These are phyloP conservation scores for Ianthella basta DNA, from an alignment of 37 sponge, comb jelly and placozoan species.

Conservation along the genomic window DNA sequence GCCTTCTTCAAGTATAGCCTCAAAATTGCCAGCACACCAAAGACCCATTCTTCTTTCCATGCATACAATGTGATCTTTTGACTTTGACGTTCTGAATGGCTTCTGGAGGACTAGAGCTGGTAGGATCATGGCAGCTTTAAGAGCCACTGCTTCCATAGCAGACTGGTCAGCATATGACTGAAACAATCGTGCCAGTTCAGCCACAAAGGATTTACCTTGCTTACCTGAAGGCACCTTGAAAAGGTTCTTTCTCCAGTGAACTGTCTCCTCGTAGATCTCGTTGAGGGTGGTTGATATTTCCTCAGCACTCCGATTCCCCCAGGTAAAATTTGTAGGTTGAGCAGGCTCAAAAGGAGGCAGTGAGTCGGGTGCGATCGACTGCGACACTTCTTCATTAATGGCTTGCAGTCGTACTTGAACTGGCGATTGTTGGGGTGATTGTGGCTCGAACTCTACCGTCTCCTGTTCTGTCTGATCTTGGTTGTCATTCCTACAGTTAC, in stretches of 20 bases:
- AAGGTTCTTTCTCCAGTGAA: slow-evolving; percentile 9
- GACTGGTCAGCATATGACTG: not conserved
- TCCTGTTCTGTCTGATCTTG: too few species aligned
- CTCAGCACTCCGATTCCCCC: not conserved
- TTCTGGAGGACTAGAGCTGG: slow-evolving; percentile 10
- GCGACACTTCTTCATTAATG: too few species aligned
- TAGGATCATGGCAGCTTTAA: slow-evolving; percentile 12
- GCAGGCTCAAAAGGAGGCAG: too few species aligned
- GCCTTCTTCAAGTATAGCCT: not conserved
- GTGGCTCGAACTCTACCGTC: too few species aligned
- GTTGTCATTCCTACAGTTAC: too few species aligned
- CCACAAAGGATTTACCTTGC: not conserved
- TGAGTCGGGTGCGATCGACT: too few species aligned
- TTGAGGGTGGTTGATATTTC: not conserved
- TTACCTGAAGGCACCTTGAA: slow-evolving; percentile 4
- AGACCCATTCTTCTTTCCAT: slow-evolving; percentile 3
- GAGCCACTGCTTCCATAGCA: not conserved
- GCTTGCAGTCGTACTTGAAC: too few species aligned
- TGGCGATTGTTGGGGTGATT: too few species aligned
- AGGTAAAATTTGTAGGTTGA: too few species aligned
- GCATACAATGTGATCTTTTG: not conserved
- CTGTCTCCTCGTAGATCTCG: not conserved
- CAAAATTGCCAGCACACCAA: not conserved
- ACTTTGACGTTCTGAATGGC: not conserved
- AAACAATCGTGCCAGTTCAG: slow-evolving; percentile 3